Percentiles rank a stretch among this genome's conserved stretches.
These are phyloP conservation scores for Aricia artaxerxes DNA, from an alignment of 2,888 invertebrate species.

Conservation along the genomic window DNA sequence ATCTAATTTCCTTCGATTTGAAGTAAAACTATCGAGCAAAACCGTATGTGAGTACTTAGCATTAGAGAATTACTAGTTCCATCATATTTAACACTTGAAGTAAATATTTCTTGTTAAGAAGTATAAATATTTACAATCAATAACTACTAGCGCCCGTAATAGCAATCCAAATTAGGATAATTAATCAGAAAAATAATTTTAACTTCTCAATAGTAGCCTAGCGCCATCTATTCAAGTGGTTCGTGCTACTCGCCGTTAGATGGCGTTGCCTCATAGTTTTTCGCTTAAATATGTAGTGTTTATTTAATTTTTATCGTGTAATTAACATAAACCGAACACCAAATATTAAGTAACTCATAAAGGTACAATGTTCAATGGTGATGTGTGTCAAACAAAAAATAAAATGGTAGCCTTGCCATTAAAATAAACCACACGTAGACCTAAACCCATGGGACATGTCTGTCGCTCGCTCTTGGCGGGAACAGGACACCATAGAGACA, in stretches of 20 bases:
- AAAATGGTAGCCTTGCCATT: conserved; percentile 66
- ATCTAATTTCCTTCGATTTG: too few species aligned
- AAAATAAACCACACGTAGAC: conserved; percentile 65
- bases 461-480: conserved; percentile 60
- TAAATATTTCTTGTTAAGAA: too few species aligned
- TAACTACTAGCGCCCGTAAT: background rate
- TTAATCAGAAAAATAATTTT: background rate
- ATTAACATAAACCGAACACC: background rate
- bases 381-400: conserved; percentile 27
- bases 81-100: too few species aligned
- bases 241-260: background rate
- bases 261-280: background rate
- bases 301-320: background rate
- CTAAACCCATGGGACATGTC: conserved; percentile 68
- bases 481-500: conserved; percentile 45
- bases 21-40: too few species aligned
- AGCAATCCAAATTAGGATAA: background rate
- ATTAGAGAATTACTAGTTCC: too few species aligned
- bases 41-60: too few species aligned
- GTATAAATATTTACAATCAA: background rate
- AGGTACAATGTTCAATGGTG: conserved; percentile 27
- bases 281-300: background rate
- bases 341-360: background rate
- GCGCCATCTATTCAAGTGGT: background rate
- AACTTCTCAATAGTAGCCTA: background rate